Evolutionary conservation across 2,888 invertebrate species (phyloP), one percentile per base, ranked within the genome.

Genomic region (Pterobdella sp.): DNA sequence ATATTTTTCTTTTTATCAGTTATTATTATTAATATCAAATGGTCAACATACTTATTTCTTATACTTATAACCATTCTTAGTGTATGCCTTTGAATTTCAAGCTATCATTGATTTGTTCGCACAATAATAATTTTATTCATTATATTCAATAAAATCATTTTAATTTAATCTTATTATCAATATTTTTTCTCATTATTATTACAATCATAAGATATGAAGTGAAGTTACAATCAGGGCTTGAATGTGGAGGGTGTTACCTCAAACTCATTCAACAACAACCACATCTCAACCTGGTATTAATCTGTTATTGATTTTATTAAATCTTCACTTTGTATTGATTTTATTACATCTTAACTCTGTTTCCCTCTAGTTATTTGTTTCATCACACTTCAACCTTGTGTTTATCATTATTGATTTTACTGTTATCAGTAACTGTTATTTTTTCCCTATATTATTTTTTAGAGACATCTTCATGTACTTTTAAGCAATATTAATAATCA

Each of bases 161-260:
- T n/a, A n/a, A n/a, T 66, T 1, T n/a, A 18, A 49, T 49, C 14
- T 14, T 49, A 18, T 49, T 49, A 49, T 49, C 18, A 49, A 49
- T 49, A 18, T 49, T 49, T 49, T 49, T n/a, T n/a, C n/a, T n/a
- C n/a, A n/a, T n/a, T n/a, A n/a, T n/a, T n/a, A n/a, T n/a, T n/a
- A n/a, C n/a, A n/a, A n/a, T 63, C n/a, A 7, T 74, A 67, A 86
- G 85, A 75, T 86, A 86, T 80, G 86, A 87, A 77, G 86, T 86
- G 2, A 85, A 85, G 74, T 90, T 94, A 76, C 90, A 96, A 88
- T 93, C 94, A 81, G 96, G 95, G 0, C 94, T 95, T 85, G 96
- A 95, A 84, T 98, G 98, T 84, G 98, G 98, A 66, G 98, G 98
- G 10, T 94, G 96, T 14, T 98, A 99, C 84, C 86, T 98, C 68